Conservation (phyloP, 2,888 invertebrate genomes). For the Trachelus stipa region DNA sequence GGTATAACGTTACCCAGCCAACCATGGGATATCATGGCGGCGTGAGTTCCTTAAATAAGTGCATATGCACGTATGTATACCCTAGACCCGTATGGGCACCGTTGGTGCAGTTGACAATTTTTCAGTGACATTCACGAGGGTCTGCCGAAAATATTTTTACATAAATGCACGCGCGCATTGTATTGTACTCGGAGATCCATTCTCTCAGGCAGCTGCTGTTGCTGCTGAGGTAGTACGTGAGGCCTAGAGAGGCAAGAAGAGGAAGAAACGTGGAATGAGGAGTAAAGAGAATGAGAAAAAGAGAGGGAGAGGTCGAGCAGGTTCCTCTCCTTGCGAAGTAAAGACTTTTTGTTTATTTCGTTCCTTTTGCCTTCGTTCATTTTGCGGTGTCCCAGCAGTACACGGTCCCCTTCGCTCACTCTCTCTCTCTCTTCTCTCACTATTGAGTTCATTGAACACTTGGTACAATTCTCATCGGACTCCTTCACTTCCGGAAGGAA, state of each 20-base stretch:
- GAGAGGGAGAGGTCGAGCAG: conserved; percentile 27
- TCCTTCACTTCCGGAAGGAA: neutral
- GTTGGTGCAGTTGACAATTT: neutral
- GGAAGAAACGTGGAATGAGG: conserved; percentile 19
- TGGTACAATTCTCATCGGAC: neutral
- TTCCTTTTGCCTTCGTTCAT: conserved; percentile 45
- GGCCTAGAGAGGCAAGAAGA: conserved; percentile 24
- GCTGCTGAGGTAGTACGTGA: conserved; percentile 10
- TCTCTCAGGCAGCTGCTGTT: conserved; percentile 13
- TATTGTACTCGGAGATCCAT: conserved; percentile 12
- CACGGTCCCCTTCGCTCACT: neutral
- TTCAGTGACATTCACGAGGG: conserved; percentile 6
- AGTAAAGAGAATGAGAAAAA: conserved; percentile 20
- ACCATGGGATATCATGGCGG: neutral
- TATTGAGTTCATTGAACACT: conserved; percentile 20
- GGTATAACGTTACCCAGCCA: neutral
- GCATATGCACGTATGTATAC: neutral
- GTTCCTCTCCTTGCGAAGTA: conserved; percentile 25
- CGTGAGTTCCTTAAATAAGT: neutral
- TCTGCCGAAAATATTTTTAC: conserved; percentile 30
- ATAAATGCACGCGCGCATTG: conserved; percentile 23
- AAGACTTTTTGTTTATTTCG: conserved; percentile 30
- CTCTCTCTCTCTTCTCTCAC: neutral
- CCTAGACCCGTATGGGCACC: neutral
- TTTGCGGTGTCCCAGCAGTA: conserved; percentile 34